A percentile compares a stretch with the other conserved stretches of the same genome.
These are phyloP conservation scores for Alaudala cheleensis DNA, from an alignment of 2,113 vertebrate species.

Conservation along the genomic window DNA sequence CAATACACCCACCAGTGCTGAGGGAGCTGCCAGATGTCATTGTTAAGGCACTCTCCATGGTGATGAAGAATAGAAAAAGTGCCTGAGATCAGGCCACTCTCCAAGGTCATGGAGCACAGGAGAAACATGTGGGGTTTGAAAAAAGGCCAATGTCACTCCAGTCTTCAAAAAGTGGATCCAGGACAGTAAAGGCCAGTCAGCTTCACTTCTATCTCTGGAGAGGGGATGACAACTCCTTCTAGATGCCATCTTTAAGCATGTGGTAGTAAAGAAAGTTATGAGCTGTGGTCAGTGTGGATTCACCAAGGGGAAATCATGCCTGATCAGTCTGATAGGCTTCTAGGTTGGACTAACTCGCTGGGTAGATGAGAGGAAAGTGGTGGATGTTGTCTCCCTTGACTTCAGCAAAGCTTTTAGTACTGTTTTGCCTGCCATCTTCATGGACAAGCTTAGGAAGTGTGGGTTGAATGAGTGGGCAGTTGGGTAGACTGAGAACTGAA, in stretches of 20 bases:
- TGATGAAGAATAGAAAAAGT: background rate
- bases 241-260: background rate
- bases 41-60: background rate
- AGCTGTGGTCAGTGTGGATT: background rate
- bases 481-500: background rate
- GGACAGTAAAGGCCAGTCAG: background rate
- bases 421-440: background rate
- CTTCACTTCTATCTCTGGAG: background rate
- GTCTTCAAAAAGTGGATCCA: background rate
- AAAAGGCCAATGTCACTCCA: background rate
- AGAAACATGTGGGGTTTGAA: background rate
- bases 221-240: background rate
- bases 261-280: background rate
- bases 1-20: background rate
- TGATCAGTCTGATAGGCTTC: background rate
- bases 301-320: background rate
- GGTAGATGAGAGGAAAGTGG: background rate
- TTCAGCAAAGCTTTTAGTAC: background rate
- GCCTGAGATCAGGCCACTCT: background rate
- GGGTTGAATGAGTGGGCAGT: background rate
- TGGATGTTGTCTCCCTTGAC: background rate
- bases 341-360: background rate
- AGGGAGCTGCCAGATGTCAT: background rate
- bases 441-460: background rate
- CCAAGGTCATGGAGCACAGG: background rate